These are phyloP conservation scores for Hyalella azteca DNA, from an alignment of 2,888 invertebrate species.

Conservation along the genomic window DNA sequence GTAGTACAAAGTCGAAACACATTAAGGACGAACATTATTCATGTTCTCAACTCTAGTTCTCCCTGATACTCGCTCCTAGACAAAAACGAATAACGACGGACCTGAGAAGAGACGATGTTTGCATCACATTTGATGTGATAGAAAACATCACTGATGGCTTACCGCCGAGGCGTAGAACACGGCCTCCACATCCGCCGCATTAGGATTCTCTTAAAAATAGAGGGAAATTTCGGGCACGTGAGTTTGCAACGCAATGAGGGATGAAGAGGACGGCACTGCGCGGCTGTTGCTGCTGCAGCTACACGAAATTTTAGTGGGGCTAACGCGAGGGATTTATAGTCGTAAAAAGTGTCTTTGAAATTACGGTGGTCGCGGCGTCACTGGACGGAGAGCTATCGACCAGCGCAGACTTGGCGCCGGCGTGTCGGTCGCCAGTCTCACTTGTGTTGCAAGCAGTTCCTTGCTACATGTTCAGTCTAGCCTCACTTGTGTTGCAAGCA, in stretches of 20 bases:
- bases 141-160: too few species aligned
- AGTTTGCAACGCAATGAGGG: conserved; percentile 7
- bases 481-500: too few species aligned
- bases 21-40: too few species aligned
- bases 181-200: background rate
- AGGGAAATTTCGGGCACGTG: conserved; percentile 1
- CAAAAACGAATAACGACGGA: too few species aligned
- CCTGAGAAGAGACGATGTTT: too few species aligned
- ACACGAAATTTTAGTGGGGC: background rate
- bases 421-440: background rate
- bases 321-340: conserved; percentile 14
- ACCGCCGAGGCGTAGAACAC: too few species aligned
- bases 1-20: too few species aligned
- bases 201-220: conserved; percentile 6
- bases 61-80: too few species aligned
- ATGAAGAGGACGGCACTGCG: background rate
- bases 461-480: too few species aligned
- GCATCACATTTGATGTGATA: too few species aligned
- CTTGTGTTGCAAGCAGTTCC: too few species aligned
- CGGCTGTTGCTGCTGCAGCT: background rate
- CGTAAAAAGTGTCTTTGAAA: conserved; percentile 8
- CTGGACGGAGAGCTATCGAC: conserved; percentile 15
- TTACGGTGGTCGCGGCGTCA: conserved; percentile 6
- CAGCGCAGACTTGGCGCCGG: background rate
- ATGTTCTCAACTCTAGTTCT: too few species aligned